Evolutionary conservation across 2,888 invertebrate genomes (phyloP).

Genomic region (Acrobasis repandana): DNA sequence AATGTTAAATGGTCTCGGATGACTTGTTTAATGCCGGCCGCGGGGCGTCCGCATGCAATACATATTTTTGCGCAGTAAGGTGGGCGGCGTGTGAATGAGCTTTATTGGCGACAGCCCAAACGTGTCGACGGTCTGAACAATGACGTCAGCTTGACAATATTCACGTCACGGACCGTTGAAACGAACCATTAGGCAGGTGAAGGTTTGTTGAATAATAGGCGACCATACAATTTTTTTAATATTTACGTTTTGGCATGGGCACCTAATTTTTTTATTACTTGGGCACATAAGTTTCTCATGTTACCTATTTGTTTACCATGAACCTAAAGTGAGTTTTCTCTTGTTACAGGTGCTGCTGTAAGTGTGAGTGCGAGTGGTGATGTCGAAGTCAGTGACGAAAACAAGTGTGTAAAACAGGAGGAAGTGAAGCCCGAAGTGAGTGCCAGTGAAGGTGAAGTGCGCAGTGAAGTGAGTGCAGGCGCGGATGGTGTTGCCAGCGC

Average conservation of each 20-base stretch:
- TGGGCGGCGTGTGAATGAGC: constrained; percentile 76
- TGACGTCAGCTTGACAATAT: constrained; percentile 57
- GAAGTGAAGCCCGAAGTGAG: constrained; percentile 61
- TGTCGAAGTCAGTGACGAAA: constrained; percentile 72
- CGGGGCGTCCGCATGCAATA: constrained; percentile 40
- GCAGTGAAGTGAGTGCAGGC: constrained; percentile 74
- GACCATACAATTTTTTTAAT: background rate
- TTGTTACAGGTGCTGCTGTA: constrained; percentile 75
- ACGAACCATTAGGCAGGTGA: background rate
- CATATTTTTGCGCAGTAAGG: constrained; percentile 55
- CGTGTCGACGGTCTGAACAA: constrained; percentile 51
- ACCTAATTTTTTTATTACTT: too few species aligned
- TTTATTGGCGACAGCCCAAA: constrained; percentile 71
- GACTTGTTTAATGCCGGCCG: constrained; percentile 28
- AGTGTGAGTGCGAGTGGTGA: constrained; percentile 76
- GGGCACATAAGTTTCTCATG: too few species aligned
- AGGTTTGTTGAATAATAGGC: background rate
- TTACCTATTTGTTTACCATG: background rate
- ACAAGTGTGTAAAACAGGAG: constrained; percentile 73
- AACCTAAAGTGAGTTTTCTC: constrained; percentile 29
- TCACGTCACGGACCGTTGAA: constrained; percentile 23
- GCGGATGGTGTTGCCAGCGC: constrained; percentile 79
- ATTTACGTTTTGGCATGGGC: background rate
- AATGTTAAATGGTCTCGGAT: constrained; percentile 29
- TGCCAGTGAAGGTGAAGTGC: constrained; percentile 74